A percentile compares a stretch with the other conserved stretches of the same genome.
phyloP scores from a whole-genome alignment of 2,113 vertebrate genomes.

The Neodon shergylaensis region DNA sequence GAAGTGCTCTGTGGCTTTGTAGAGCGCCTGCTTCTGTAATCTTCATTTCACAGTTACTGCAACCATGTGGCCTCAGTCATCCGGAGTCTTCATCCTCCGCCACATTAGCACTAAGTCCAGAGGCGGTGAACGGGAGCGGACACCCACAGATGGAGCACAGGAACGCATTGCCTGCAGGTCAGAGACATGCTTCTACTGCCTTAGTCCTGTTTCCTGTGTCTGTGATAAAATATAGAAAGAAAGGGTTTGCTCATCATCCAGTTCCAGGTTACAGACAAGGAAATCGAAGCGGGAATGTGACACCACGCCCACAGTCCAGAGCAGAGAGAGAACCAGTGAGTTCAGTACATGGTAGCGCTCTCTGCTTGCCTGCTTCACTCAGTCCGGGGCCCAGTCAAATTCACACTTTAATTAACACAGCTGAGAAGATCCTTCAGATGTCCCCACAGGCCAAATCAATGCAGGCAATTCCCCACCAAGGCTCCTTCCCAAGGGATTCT shows the following conservation, averaged over 20 bases:
- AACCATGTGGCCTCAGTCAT: background rate
- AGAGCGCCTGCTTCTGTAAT: background rate
- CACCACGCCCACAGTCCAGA: background rate
- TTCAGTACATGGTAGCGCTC: accelerated
- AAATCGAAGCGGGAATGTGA: background rate
- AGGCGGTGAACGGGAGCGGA: background rate
- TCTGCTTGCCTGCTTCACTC: background rate
- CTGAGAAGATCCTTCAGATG: background rate
- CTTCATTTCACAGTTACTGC: background rate
- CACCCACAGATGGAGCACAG: background rate
- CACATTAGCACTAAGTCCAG: background rate
- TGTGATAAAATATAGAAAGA: background rate
- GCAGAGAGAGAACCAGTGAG: background rate
- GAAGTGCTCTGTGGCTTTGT: background rate
- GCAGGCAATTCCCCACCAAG: background rate
- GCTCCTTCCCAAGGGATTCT: background rate
- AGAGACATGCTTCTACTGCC: background rate
- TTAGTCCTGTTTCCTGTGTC: background rate
- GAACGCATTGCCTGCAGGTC: no score
- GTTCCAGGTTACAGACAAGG: background rate
- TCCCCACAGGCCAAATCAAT: background rate
- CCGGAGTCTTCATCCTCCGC: background rate
- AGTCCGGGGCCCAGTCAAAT: background rate
- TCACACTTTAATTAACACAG: background rate
- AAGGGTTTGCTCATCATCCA: background rate